A percentile compares a stretch with the other conserved stretches of the same genome.
These are phyloP conservation scores for Osmerus mordax DNA, from an alignment of 2,113 vertebrate species.

Conservation along the genomic window DNA sequence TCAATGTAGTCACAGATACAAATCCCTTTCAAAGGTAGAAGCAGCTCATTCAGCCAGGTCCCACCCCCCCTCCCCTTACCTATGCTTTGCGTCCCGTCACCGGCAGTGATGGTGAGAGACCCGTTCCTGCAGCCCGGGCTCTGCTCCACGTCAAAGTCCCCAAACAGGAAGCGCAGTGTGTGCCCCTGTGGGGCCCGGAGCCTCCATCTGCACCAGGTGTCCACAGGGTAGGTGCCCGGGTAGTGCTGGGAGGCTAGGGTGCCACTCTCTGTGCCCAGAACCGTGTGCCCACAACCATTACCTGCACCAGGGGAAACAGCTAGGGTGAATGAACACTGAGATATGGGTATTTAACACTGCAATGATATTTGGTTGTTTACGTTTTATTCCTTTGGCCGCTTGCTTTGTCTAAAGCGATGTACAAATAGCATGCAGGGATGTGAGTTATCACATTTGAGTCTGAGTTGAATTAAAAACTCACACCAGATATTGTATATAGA, in stretches of 20 bases:
- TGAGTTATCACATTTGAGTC: too few relatives aligned
- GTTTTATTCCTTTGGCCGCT: too few relatives aligned
- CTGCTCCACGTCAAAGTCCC: conserved; percentile 81
- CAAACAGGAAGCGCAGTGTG: conserved; percentile 72
- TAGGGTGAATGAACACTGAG: background rate
- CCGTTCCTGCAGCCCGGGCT: conserved; percentile 72
- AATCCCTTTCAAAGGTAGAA: background rate
- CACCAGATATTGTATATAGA: background rate
- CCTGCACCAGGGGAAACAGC: conserved; percentile 58
- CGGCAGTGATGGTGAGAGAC: conserved; percentile 71
- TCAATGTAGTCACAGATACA: background rate
- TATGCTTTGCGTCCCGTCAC: conserved; percentile 43
- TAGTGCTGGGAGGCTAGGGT: conserved; percentile 82
- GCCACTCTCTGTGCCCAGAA: conserved; percentile 74
- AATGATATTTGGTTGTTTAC: background rate
- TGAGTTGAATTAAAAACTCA: background rate
- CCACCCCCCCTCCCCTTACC: conserved; percentile 63
- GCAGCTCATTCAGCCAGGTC: background rate
- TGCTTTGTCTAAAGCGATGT: too few relatives aligned
- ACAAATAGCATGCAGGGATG: too few relatives aligned
- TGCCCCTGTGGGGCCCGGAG: conserved; percentile 63
- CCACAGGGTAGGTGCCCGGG: conserved; percentile 81
- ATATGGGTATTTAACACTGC: background rate
- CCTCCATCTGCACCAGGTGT: conserved; percentile 75
- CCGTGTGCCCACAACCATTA: conserved; percentile 79